phyloP scores from a whole-genome alignment of 1,140 invertebrate species.

The Conopomorpha cramerella region DNA sequence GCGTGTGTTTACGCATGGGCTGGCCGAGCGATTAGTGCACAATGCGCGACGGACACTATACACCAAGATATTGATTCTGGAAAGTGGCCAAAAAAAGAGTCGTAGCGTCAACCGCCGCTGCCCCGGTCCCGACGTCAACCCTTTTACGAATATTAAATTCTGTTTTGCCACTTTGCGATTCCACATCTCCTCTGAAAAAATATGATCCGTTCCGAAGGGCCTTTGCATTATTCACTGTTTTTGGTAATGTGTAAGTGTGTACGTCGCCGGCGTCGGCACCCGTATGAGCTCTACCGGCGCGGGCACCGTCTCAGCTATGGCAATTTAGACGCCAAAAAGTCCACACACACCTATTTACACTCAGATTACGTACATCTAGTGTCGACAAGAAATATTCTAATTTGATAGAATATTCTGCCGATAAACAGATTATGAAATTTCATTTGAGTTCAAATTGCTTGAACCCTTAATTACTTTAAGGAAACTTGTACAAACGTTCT shows the following conservation, averaged over 20 bases:
- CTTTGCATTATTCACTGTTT: slow-evolving; percentile 27
- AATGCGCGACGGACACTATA: slow-evolving; percentile 48
- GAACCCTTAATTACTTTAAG: slow-evolving; percentile 43
- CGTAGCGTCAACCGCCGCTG: slow-evolving; percentile 51
- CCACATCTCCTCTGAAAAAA: slow-evolving; percentile 39
- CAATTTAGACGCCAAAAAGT: too few relatives aligned
- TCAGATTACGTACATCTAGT: too few relatives aligned
- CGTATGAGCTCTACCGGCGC: too few relatives aligned
- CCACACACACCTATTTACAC: too few relatives aligned
- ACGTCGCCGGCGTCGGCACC: too few relatives aligned
- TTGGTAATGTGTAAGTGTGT: too few relatives aligned
- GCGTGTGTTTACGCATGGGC: slow-evolving; percentile 10
- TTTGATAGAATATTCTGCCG: slow-evolving; percentile 16
- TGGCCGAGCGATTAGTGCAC: slow-evolving; percentile 46
- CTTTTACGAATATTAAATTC: slow-evolving; percentile 61
- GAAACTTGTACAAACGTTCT: slow-evolving; percentile 36
- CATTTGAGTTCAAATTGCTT: slow-evolving; percentile 35
- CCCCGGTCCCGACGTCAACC: slow-evolving; percentile 44
- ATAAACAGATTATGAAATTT: slow-evolving; percentile 38
- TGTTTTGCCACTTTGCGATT: slow-evolving; percentile 57
- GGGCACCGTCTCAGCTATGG: too few relatives aligned
- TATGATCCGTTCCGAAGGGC: slow-evolving; percentile 31
- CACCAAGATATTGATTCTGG: slow-evolving; percentile 58
- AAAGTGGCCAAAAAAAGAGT: slow-evolving; percentile 57
- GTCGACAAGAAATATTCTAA: too few relatives aligned